phyloP scores from a whole-genome alignment of 2,888 invertebrate species.

The Gastracanthus pulcherrimus region DNA sequence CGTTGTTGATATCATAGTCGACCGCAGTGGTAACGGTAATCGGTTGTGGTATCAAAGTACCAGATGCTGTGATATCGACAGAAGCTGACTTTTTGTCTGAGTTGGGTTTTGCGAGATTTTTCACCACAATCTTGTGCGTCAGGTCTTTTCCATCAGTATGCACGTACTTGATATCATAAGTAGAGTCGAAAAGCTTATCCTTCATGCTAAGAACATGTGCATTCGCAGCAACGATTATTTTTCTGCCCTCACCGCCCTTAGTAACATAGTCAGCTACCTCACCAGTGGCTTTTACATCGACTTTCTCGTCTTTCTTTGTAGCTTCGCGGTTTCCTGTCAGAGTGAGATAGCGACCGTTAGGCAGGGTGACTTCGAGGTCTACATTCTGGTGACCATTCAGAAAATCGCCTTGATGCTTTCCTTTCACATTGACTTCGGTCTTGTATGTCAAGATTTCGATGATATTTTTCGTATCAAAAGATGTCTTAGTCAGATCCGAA shows the following conservation, averaged over 20 bases:
- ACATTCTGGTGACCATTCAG: conserved; percentile 77
- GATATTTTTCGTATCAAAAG: conserved; percentile 82
- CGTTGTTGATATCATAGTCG: conserved; percentile 57
- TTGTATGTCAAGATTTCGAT: conserved; percentile 79
- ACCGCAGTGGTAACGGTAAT: conserved; percentile 57
- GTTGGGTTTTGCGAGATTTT: conserved; percentile 71
- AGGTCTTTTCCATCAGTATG: conserved; percentile 78
- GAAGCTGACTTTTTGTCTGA: conserved; percentile 66
- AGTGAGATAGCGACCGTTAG: conserved; percentile 78
- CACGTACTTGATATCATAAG: conserved; percentile 76
- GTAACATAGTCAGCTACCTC: conserved; percentile 74
- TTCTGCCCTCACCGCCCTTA: conserved; percentile 77
- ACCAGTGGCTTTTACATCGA: conserved; percentile 56
- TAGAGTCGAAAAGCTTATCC: conserved; percentile 74
- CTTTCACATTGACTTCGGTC: conserved; percentile 77
- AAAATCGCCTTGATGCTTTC: conserved; percentile 75
- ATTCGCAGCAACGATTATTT: conserved; percentile 73
- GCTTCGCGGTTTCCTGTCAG: conserved; percentile 74
- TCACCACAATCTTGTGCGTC: conserved; percentile 73
- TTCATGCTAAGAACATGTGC: conserved; percentile 77
- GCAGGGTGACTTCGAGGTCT: conserved; percentile 79
- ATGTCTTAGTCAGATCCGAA: conserved; percentile 78
- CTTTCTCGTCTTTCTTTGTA: conserved; percentile 62
- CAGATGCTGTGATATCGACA: conserved; percentile 62
- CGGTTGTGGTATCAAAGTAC: conserved; percentile 63